Conservation (phyloP, 2,888 invertebrate genomes). For the Macrophya alboannulata region DNA sequence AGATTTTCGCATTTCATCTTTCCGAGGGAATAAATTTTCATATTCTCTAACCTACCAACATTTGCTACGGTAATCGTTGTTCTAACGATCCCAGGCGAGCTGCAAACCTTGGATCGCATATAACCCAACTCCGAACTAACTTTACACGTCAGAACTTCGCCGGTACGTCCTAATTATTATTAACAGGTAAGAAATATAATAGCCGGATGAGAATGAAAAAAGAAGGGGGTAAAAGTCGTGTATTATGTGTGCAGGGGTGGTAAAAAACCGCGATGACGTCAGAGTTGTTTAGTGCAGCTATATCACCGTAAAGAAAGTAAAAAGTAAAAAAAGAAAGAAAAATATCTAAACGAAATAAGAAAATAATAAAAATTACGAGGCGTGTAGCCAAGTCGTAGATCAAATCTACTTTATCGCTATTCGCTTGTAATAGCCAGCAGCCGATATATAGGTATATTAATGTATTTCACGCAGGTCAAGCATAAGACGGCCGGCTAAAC, state of each 20-base stretch:
- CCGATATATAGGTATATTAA: neutral
- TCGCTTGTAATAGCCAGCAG: slow-evolving; percentile 42
- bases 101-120: neutral
- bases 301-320: slow-evolving; percentile 1
- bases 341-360: neutral
- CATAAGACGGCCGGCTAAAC: neutral
- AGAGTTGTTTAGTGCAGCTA: neutral
- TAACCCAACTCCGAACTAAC: slow-evolving; percentile 2
- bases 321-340: neutral
- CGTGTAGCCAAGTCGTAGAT: slow-evolving; percentile 42
- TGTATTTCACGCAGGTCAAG: neutral
- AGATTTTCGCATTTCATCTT: neutral
- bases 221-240: too few relatives aligned
- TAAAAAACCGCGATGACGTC: neutral
- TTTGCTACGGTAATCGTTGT: neutral
- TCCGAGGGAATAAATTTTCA: neutral
- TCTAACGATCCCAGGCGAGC: slow-evolving; percentile 1
- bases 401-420: slow-evolving; percentile 53
- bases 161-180: slow-evolving; percentile 21
- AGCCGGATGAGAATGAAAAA: neutral
- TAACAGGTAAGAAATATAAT: neutral
- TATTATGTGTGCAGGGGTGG: neutral
- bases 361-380: slow-evolving; percentile 31
- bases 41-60: neutral
- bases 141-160: slow-evolving; percentile 20